These are phyloP conservation scores for Saturnia pavonia DNA, from an alignment of 2,888 invertebrate genomes.

Conservation along the genomic window DNA sequence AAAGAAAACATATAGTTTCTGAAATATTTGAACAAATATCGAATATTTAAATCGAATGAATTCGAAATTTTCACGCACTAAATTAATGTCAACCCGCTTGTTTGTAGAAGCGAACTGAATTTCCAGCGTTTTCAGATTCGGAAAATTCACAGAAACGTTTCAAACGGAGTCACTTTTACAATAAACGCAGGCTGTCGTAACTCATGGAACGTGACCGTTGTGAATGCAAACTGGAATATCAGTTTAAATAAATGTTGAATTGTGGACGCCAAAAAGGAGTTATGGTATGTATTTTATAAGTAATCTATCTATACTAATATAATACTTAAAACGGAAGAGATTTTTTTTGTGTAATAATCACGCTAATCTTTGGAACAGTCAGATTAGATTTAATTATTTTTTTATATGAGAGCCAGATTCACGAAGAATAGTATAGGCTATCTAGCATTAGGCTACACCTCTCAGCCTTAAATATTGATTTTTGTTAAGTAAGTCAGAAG, in stretches of 20 bases:
- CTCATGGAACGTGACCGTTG: background rate
- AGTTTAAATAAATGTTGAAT: conserved; percentile 5
- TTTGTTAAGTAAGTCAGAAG: too few relatives aligned
- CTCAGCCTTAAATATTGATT: too few relatives aligned
- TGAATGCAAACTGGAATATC: background rate
- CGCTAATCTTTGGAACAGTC: too few relatives aligned
- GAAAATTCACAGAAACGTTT: conserved; percentile 15
- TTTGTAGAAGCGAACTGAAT: conserved; percentile 12
- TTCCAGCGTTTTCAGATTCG: conserved; percentile 12
- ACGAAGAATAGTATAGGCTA: too few relatives aligned
- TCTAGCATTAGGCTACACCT: too few relatives aligned
- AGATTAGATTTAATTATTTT: too few relatives aligned
- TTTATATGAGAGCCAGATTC: too few relatives aligned
- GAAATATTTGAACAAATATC: background rate
- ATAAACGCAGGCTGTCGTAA: conserved; percentile 13
- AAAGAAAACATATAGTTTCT: background rate
- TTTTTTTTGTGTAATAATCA: too few relatives aligned
- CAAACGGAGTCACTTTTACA: conserved; percentile 9
- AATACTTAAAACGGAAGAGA: too few relatives aligned
- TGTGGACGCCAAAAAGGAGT: background rate
- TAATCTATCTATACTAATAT: too few relatives aligned
- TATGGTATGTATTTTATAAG: background rate
- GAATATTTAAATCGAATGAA: background rate
- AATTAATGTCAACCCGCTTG: conserved; percentile 15
- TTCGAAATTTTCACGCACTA: conserved; percentile 19